Evolutionary conservation across 2,888 invertebrate species (phyloP), one percentile per base, ranked within the genome.

Genomic region (Iphiclides podalirius): DNA sequence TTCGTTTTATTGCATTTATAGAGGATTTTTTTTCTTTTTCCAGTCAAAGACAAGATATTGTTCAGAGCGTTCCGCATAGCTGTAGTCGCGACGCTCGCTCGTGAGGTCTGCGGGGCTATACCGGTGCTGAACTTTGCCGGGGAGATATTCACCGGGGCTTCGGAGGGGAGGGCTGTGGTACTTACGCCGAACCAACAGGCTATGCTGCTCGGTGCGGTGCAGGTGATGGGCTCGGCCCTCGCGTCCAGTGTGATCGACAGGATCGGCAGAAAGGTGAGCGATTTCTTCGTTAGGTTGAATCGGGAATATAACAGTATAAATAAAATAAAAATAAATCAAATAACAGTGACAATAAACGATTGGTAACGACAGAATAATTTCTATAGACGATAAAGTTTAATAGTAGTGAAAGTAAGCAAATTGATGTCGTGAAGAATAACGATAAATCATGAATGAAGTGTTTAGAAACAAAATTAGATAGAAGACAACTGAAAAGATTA

Each of bases 121-220:
- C 84, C 85, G 0, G 82, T 87, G 0, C 59, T 84, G 1, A 85
- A 81, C 59, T 87, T 83, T 14, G 87, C 87, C 54, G 83, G 84
- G 0, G 78, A 85, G 35, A 87, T 87, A 38, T 87, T 87, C 59
- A 54, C 57, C 0, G 63, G 70, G 47, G 72, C 86, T 0, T 75
- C 82, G 0, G 57, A 70, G 28, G 79, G 74, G 0, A 55, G 71
- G 0, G 62, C 63, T 0, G 47, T 80, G 4, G 47, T 74, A 0
- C 53, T 86, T 11, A 75, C 75, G 17, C 77, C 86, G 0, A 87
- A 87, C 54, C 81, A 86, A 54, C 87, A 87, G 43, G 85, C 87
- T 0, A 87, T 87, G 79, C 61, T 81, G 66, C 63, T 87, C 8
- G 87, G 87, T 1, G 70, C 66, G 0, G 79, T 87, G 0, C 87